Percentiles rank a stretch among this genome's conserved stretches.
These are phyloP conservation scores for Criorhina ranunculi DNA, from an alignment of 2,888 invertebrate species.

Conservation along the genomic window DNA sequence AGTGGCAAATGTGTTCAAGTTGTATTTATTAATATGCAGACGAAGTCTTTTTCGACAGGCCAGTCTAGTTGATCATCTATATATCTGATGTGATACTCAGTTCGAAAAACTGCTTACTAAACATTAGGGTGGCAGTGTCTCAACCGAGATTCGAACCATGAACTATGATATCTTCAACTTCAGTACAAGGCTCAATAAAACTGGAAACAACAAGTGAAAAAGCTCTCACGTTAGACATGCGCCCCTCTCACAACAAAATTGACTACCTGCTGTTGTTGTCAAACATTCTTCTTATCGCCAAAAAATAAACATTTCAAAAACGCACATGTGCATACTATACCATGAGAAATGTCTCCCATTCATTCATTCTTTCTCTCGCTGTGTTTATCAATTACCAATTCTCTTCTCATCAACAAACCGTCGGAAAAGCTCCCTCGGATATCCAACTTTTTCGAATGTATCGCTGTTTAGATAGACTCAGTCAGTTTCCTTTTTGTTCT, in stretches of 20 bases:
- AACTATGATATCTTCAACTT: too few relatives aligned
- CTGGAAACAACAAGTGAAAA: conserved; percentile 69
- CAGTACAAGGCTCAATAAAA: conserved; percentile 3
- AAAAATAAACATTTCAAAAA: conserved; percentile 29
- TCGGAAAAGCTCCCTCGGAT: conserved; percentile 59
- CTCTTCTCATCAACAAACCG: conserved; percentile 13
- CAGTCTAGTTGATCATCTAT: too few relatives aligned
- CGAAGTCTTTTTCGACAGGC: too few relatives aligned
- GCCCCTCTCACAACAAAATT: conserved; percentile 13
- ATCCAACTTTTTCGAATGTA: conserved; percentile 38
- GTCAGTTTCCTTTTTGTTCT: conserved; percentile 64
- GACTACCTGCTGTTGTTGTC: conserved; percentile 54
- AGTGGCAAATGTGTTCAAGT: too few relatives aligned
- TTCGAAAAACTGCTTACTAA: too few relatives aligned
- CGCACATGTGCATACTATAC: conserved; percentile 60
- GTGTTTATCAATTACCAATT: conserved; percentile 8
- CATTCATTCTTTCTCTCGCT: conserved; percentile 27
- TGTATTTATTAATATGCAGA: too few relatives aligned
- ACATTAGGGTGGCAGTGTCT: too few relatives aligned
- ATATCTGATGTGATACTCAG: too few relatives aligned
- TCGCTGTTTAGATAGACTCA: conserved; percentile 41
- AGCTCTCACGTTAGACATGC: conserved; percentile 58
- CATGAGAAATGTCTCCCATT: conserved; percentile 21
- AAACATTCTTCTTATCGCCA: conserved; percentile 55
- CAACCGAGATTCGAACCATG: too few relatives aligned